phyloP scores from a whole-genome alignment of 2,797 vertebrate species.

The Adelosebastes latens region DNA sequence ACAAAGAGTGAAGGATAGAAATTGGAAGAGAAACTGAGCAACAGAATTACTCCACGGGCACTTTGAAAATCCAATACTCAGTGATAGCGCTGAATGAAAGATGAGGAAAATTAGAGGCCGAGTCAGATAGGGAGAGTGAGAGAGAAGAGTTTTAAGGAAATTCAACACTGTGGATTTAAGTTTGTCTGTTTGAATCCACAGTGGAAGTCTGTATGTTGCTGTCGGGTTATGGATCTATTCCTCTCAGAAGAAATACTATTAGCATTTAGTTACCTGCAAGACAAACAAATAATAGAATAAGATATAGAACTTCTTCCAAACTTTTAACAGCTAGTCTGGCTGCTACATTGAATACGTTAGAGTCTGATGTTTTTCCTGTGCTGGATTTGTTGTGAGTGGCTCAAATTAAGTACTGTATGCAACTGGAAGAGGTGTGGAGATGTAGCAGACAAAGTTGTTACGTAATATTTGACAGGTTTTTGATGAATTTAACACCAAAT shows the following conservation, averaged over 20 bases:
- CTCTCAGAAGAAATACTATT: not conserved
- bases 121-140: not conserved
- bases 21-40: slow-evolving; percentile 19
- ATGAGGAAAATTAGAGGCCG: slow-evolving; percentile 3
- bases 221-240: not conserved
- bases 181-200: not conserved
- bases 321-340: too few relatives aligned
- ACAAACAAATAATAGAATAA: not conserved
- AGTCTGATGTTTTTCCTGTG: not conserved
- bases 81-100: slow-evolving; percentile 1
- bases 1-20: slow-evolving; percentile 10
- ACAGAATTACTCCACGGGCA: slow-evolving; percentile 18
- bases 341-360: too few relatives aligned
- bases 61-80: slow-evolving; percentile 27
- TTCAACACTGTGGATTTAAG: slow-evolving; percentile 12
- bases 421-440: not conserved
- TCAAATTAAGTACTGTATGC: not conserved
- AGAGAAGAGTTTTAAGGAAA: slow-evolving; percentile 3
- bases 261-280: not conserved
- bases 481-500: not conserved
- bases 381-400: not conserved
- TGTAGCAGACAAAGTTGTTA: not conserved
- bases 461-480: not conserved
- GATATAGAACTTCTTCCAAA: too few relatives aligned
- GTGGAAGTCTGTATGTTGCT: not conserved